These are phyloP conservation scores for human DNA, from an alignment of 2,113 vertebrate genomes.

Conservation along the genomic window GRCh38 chr14:26047001-26047500, in stretches of 20 bases:
- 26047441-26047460: neutral
- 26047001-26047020: slow-evolving; percentile 54
- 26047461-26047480: neutral
- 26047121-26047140: slow-evolving; percentile 32
- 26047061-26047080: slow-evolving; percentile 25
- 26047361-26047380: neutral
- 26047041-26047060: slow-evolving; percentile 54
- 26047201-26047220: neutral
- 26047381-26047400: neutral
- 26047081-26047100: slow-evolving; percentile 57
- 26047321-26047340: neutral
- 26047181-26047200: neutral
- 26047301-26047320: neutral
- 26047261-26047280: neutral
- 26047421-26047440: neutral
- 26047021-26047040: slow-evolving; percentile 56
- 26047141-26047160: slow-evolving; percentile 30
- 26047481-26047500: neutral
- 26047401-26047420: neutral
- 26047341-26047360: neutral
- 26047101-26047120: slow-evolving; percentile 26
- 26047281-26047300: neutral
- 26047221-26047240: neutral
- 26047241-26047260: neutral
- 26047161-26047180: slow-evolving; percentile 22